phyloP scores from a whole-genome alignment of 2,888 invertebrate species.

The Epinotia brunnichana region DNA sequence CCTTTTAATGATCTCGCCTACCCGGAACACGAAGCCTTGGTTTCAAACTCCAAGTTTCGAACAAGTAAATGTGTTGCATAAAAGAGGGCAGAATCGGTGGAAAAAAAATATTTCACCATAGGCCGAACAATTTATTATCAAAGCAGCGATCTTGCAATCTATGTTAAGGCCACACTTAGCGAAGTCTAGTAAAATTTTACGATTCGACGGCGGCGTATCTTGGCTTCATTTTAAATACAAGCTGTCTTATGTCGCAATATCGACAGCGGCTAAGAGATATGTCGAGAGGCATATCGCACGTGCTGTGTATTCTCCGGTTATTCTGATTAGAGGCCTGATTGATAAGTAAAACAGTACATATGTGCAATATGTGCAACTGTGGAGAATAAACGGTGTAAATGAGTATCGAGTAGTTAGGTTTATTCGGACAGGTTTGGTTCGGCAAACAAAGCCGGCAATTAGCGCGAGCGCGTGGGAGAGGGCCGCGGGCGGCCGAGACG shows the following conservation, averaged over 20 bases:
- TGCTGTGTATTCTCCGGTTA: slow-evolving; percentile 32
- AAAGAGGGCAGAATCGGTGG: slow-evolving; percentile 23
- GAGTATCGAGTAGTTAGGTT: slow-evolving; percentile 47
- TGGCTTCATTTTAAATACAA: slow-evolving; percentile 29
- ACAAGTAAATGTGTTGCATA: slow-evolving; percentile 34
- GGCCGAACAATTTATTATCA: slow-evolving; percentile 40
- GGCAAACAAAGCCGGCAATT: slow-evolving; percentile 60
- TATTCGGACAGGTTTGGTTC: slow-evolving; percentile 49
- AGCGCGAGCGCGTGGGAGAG: slow-evolving; percentile 56
- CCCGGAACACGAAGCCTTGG: slow-evolving; percentile 49
- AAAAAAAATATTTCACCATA: slow-evolving; percentile 43
- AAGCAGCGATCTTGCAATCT: slow-evolving; percentile 43
- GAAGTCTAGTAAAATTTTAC: slow-evolving; percentile 35
- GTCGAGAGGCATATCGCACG: slow-evolving; percentile 28
- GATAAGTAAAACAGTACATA: slow-evolving; percentile 46
- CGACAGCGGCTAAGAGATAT: slow-evolving; percentile 18
- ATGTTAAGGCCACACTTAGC: slow-evolving; percentile 45
- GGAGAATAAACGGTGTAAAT: slow-evolving; percentile 21
- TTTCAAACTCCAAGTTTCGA: slow-evolving; percentile 37
- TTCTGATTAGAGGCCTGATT: slow-evolving; percentile 42
- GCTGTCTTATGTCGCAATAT: slow-evolving; percentile 32
- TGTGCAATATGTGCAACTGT: slow-evolving; percentile 10
- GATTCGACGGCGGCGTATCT: slow-evolving; percentile 11
- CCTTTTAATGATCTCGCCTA: slow-evolving; percentile 50
- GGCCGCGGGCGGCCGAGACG: slow-evolving; percentile 19